Evolutionary conservation across 2,888 invertebrate genomes (phyloP), one percentile per base, ranked within the genome.

Genomic region (Dioctria linearis): DNA sequence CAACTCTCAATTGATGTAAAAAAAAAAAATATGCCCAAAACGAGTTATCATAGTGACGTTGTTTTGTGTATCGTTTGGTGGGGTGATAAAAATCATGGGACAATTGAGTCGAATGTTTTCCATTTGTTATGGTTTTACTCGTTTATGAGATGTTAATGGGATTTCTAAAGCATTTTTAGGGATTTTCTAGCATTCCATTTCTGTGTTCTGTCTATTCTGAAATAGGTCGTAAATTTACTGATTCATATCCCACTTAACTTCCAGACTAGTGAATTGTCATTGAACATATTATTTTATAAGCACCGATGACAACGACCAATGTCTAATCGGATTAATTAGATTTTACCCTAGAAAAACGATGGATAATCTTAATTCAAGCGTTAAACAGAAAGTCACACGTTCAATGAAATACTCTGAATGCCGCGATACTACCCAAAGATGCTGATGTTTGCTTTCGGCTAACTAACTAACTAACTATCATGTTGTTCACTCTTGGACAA

Each of bases 311-410:
- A 6, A 40, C 46, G 25, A n/a, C 42, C 46, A 49, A 13, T 43
- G 75, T 59, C 75, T 25, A 75, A 75, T 75, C 57, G 59, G 59
- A 61, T 75, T 75, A 75, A 61, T 75, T 75, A 25, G 57, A 59
- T 59, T 43, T 75, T 40, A 75, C 46, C 11, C 13, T 25, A 25
- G 25, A 25, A 59, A 42, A 43, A 39, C 37, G 59, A 75, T 43
- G 75, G 75, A 75, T 75, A 75, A 9, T 5, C 57, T 42, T 43
- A 75, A 75, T 75, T 75, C 61, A 13, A 40, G 49, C 39, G 37
- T 61, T 61, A 46, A 61, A 4, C 25, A 49, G 3, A n/a, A n/a
- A 4, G 51, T 69, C 37, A 8, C 69, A 49, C 49, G 39, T 49
- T 49, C 51, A 25, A 67, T 5, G 37, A 46, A 46, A 46, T 46